Base-by-base conservation (phyloP, 2,113 vertebrate species). In the Aphyosemion australe region DNA sequence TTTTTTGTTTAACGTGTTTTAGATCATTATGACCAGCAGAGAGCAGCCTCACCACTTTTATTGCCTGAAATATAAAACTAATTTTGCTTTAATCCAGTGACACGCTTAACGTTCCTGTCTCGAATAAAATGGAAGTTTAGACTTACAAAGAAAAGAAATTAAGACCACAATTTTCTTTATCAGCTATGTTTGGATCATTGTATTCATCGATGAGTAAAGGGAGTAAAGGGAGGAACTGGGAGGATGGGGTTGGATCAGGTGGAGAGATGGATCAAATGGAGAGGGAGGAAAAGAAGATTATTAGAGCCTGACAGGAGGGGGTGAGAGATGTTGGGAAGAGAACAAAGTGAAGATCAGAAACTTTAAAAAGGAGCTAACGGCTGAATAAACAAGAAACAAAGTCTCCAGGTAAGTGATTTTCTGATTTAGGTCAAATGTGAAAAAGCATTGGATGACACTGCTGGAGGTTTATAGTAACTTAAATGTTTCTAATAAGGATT, bases 401-500 rank as follows among this genome's bases (percentile, higher is more conserved):
- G 21, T n/a, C 45, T 47, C 45, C 15, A 46, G 84, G 88, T 89
- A 84, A 85, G 79, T 26, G 26, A n/a, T n/a, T n/a, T n/a, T n/a
- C n/a, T n/a, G n/a, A n/a, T n/a, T n/a, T n/a, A n/a, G n/a, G n/a
- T n/a, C n/a, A n/a, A n/a, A n/a, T n/a, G n/a, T n/a, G n/a, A n/a
- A n/a, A n/a, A n/a, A n/a, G n/a, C n/a, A n/a, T n/a, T n/a, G n/a
- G n/a, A n/a, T n/a, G n/a, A n/a, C n/a, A n/a, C n/a, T n/a, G n/a
- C n/a, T n/a, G n/a, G n/a, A n/a, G n/a, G n/a, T n/a, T n/a, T n/a
- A n/a, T n/a, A n/a, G n/a, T n/a, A n/a, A n/a, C n/a, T n/a, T n/a
- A n/a, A n/a, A n/a, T n/a, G n/a, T n/a, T n/a, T n/a, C n/a, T n/a
- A n/a, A n/a, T n/a, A n/a, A n/a, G n/a, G n/a, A n/a, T n/a, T n/a